Conservation (phyloP, 2,797 vertebrate species). For the Eutrigla gurnardus region DNA sequence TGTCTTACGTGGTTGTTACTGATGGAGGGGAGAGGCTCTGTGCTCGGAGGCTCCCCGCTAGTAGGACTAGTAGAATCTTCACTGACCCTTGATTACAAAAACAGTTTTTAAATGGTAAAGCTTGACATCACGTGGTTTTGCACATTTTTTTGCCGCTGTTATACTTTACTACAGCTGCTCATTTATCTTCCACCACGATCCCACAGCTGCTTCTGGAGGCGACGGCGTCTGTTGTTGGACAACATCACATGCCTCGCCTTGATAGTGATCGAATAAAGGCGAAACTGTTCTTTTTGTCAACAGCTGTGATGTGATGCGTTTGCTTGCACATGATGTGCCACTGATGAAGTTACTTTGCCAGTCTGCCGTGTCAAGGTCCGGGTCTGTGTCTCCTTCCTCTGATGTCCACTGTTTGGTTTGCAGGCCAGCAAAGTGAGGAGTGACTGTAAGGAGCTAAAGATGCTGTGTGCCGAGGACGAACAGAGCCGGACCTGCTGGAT, state of each 20-base stretch:
- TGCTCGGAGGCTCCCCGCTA: background rate
- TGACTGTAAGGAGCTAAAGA: slow-evolving; percentile 92
- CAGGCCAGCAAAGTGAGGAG: slow-evolving; percentile 93
- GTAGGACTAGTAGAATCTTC: background rate
- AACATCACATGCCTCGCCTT: background rate
- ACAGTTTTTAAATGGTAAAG: background rate
- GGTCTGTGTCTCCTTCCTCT: slow-evolving; percentile 8
- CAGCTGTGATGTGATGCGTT: background rate
- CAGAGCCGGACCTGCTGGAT: slow-evolving; percentile 96
- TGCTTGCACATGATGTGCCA: background rate
- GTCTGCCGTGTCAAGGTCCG: background rate
- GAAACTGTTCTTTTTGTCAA: background rate
- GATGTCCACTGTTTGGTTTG: slow-evolving; percentile 46
- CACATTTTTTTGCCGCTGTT: background rate
- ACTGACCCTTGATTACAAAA: background rate
- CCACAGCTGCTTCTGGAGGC: background rate
- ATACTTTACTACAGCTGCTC: background rate
- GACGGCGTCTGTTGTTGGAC: background rate
- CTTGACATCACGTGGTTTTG: background rate
- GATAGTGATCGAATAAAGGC: background rate
- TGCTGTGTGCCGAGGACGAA: slow-evolving; percentile 97
- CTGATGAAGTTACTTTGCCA: background rate
- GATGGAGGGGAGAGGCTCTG: slow-evolving; percentile 26
- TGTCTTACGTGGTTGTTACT: slow-evolving; percentile 39
- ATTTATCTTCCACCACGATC: background rate